Base-by-base conservation (phyloP, 92 coral and sea anemone species). In the Palythoa grandis region DNA sequence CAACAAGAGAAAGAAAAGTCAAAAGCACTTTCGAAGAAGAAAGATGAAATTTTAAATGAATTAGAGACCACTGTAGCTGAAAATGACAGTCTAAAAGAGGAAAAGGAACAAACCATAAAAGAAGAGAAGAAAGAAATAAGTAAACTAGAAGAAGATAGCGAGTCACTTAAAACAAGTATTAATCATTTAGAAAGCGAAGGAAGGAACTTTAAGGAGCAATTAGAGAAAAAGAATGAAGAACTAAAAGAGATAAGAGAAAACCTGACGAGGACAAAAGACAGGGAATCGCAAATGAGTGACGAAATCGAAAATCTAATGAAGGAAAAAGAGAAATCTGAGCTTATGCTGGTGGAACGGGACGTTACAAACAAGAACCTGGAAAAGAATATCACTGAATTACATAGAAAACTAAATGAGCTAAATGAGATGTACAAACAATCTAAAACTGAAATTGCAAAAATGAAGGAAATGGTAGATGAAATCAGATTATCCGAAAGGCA, bases 251-350 rank as follows among this genome's bases (percentile, higher is more conserved):
- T 73, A 39, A 88, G 90, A 86, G 57, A 54, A 35, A 66, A 83
- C 6, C 25, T 86, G 24, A 24, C 82, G 73, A 79, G 40, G 4
- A 72, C 86, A 22, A 87, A 54, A 15, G 91, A 92, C 35, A 79
- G 71, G 6, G 94, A 93, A 75, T 10, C 13, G 9, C 54, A 79
- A 37, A 88, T 87, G 69, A 65, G 75, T 19, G 86, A 19, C 13
- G 86, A 91, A 65, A 88, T 83, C 54, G 84, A 90, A 11, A 88
- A 90, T 37, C 78, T 92, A 38, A 88, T 88, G 52, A 63, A 77
- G 10, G 94, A 91, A n/a, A 94, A 90, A 77, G 82, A 19, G 37
- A 88, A 86, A 66, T 82, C 84, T 17, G 95, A 90, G 52, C 57
- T 76, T 35, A 87, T 90, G 77, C 89, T 94, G 11, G 88, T 90